Base-by-base conservation (phyloP, 2,113 vertebrate species). In the Calonectris borealis region DNA sequence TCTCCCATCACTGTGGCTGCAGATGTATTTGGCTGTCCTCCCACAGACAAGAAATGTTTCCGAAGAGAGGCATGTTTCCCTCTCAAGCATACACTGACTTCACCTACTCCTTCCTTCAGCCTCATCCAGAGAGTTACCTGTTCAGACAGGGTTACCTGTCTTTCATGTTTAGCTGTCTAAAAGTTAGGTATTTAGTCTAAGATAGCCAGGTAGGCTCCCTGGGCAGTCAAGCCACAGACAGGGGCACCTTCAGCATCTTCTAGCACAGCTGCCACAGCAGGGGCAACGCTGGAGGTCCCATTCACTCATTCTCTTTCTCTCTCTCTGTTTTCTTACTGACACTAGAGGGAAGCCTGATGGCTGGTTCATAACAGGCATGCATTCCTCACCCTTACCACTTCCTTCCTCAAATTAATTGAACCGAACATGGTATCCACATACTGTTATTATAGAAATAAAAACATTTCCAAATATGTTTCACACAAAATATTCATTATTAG, bases 41-140 rank as follows among this genome's bases (percentile, higher is more conserved):
- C 15, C 17, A 60, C 11, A 17, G 27, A 13, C 8, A 7, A 69
- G 12, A 48, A 69, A 54, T 24, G 6, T 21, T 82, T 51, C 70
- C 4, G 3, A 69, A 66, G 26, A 36, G 36, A 55, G 19, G 3
- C 0, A 0, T 11, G 22, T 60, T 77, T 82, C 16, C 34, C 44
- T 68, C 42, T 55, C 36, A 62, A 52, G 42, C 26, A 34, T 29
- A 73, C 38, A 29, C 3, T 48, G 42, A 48, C 4, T 17, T 77
- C 32, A 36, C 12, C 6, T 36, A 8, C 25, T 75, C 24, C 31
- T 80, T 70, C 24, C 20, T 64, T 83, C 20, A n/a, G 38, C 22
- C 36, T 88, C 40, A 54, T n/a, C 26, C 22, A 27, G 31, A 31
- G 38, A 78, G 6, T 44, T 85, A 26, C 26, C 10, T 42, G 6